These are phyloP conservation scores for Callipepla californica DNA, from an alignment of 2,113 vertebrate genomes.

Conservation along the genomic window DNA sequence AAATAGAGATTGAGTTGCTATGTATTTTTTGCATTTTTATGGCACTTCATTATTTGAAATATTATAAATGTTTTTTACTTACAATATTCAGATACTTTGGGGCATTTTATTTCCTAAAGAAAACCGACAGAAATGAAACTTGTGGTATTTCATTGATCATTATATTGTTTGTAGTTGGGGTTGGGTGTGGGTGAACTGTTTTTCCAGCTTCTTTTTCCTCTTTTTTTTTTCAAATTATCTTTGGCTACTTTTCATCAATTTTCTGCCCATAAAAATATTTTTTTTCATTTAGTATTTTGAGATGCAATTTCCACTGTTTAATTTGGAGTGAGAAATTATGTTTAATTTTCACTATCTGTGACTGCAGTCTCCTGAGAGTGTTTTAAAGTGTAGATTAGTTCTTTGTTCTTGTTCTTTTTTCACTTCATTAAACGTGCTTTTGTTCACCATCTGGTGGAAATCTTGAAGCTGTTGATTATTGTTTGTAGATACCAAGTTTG, in stretches of 20 bases:
- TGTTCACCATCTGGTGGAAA: conserved; percentile 76
- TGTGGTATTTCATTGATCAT: not conserved
- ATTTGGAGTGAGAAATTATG: conserved; percentile 1
- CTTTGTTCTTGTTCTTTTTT: conserved; percentile 29
- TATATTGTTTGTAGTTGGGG: not conserved
- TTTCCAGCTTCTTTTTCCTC: not conserved
- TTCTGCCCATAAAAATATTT: not conserved
- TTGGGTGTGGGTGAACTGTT: not conserved
- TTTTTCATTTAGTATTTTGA: not conserved
- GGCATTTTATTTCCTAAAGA: not conserved
- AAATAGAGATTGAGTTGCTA: not conserved
- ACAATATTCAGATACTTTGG: not conserved
- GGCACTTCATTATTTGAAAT: not conserved
- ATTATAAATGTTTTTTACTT: not conserved
- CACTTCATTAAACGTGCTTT: conserved; percentile 52
- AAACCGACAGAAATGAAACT: not conserved
- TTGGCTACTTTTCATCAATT: conserved; percentile 2
- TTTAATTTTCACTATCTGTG: conserved; percentile 7
- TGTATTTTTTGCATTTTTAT: not conserved
- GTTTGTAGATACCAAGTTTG: not conserved
- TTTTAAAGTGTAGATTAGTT: conserved; percentile 52
- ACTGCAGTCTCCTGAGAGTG: conserved; percentile 78
- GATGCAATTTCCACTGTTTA: not conserved
- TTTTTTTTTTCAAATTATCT: not conserved
- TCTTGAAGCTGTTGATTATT: conserved; percentile 47